A percentile compares a stretch with the other conserved stretches of the same genome.
Conservation (phyloP, 2,888 invertebrate genomes). For the Tyria jacobaeae region DNA sequence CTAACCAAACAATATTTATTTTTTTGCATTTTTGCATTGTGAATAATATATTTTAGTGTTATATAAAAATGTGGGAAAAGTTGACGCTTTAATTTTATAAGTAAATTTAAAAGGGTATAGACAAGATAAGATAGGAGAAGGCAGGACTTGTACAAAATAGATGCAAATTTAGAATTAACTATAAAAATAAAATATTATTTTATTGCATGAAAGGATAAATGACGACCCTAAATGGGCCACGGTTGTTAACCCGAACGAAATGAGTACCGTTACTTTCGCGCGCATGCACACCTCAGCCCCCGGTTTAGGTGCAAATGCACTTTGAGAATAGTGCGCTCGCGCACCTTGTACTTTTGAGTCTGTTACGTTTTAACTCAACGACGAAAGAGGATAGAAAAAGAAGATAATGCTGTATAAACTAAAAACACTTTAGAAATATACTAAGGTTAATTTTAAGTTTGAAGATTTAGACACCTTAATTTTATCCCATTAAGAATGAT, state of each 20-base stretch:
- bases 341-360: conserved; percentile 4
- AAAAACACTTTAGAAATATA: no score
- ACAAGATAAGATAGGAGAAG: no score
- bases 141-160: no score
- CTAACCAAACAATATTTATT: no score
- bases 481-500: no score
- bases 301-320: conserved; percentile 30
- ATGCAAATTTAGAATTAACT: background rate
- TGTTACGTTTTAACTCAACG: conserved; percentile 7
- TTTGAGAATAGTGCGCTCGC: conserved; percentile 32
- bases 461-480: no score
- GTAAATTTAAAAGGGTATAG: no score
- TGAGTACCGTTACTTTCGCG: conserved; percentile 49
- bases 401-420: background rate
- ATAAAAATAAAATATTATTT: background rate
- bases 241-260: conserved; percentile 58
- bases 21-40: no score
- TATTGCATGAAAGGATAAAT: conserved; percentile 14
- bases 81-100: no score
- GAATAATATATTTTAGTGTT: no score
- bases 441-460: no score
- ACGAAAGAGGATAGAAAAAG: background rate
- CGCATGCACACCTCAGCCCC: conserved; percentile 41
- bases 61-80: no score
- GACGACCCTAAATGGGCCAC: conserved; percentile 42